Conservation (phyloP, 2,888 invertebrate species). For the Drosophila infuscata region DNA sequence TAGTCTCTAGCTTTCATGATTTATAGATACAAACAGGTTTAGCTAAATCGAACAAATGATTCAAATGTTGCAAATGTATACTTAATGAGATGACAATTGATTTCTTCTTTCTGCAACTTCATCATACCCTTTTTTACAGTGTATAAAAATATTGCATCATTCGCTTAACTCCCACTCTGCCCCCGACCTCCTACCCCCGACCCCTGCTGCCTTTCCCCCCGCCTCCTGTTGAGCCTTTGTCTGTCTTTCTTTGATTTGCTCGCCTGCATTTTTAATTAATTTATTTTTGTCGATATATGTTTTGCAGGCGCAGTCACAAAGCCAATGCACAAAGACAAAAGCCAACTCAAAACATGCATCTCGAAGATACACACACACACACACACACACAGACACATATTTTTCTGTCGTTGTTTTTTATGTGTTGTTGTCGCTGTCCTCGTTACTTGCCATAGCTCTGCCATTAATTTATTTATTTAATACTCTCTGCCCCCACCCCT, state of each 20-base stretch:
- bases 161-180: constrained; percentile 18
- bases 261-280: constrained; percentile 78
- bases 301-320: constrained; percentile 62
- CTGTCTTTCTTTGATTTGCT: constrained; percentile 18
- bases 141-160: constrained; percentile 6
- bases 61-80: no score
- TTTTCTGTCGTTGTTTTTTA: constrained; percentile 33
- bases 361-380: constrained; percentile 63
- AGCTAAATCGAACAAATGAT: no score
- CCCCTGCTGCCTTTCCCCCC: background rate
- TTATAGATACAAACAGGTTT: background rate
- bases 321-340: constrained; percentile 74
- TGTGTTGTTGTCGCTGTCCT: constrained; percentile 40
- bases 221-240: background rate
- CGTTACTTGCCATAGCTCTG: constrained; percentile 51
- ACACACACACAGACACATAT: constrained; percentile 22
- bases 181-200: background rate
- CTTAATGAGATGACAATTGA: background rate
- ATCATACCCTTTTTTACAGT: background rate
- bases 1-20: background rate
- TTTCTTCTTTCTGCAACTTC: background rate
- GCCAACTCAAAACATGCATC: constrained; percentile 78
- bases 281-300: constrained; percentile 75
- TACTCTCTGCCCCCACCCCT: constrained; percentile 47
- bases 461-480: constrained; percentile 81